Evolutionary conservation across 1,140 invertebrate species (phyloP).

Genomic region (Drosophila setifemur): DNA sequence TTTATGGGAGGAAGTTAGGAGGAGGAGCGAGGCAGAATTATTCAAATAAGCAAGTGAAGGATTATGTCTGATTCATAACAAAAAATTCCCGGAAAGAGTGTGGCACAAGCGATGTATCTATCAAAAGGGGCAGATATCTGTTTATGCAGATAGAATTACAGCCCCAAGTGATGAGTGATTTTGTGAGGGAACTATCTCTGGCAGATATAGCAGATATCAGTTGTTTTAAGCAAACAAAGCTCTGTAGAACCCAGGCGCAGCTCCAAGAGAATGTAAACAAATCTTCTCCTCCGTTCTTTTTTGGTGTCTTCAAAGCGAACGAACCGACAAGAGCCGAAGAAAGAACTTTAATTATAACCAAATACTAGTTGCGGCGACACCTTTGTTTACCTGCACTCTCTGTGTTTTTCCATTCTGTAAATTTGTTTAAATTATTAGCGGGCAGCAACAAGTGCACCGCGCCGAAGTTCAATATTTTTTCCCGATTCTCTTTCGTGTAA

Average conservation of each 20-base stretch:
- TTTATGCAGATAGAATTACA: constrained; percentile 28
- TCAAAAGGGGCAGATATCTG: constrained; percentile 14
- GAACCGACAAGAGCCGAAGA: constrained; percentile 21
- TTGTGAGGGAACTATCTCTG: constrained; percentile 11
- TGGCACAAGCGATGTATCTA: background rate
- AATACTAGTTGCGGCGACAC: constrained; percentile 59
- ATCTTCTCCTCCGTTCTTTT: constrained; percentile 27
- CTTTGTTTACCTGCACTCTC: constrained; percentile 50
- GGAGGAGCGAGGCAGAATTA: constrained; percentile 7
- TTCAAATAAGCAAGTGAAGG: constrained; percentile 41
- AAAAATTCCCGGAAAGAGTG: constrained; percentile 26
- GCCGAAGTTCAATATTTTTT: constrained; percentile 61
- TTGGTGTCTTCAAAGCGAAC: constrained; percentile 21
- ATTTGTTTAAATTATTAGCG: constrained; percentile 78
- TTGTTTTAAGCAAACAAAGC: constrained; percentile 2
- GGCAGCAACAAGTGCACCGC: constrained; percentile 56
- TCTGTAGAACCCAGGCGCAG: constrained; percentile 6
- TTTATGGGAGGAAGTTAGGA: constrained; percentile 38
- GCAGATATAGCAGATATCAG: constrained; percentile 4
- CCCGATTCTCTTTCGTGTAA: constrained; percentile 28
- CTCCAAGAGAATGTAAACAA: constrained; percentile 35
- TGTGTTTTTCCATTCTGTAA: constrained; percentile 40
- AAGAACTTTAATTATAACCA: constrained; percentile 71
- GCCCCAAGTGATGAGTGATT: constrained; percentile 20
- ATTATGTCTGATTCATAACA: constrained; percentile 32